Base-by-base conservation (phyloP, 1,140 invertebrate species). In the Drosophila mauritiana region DNA sequence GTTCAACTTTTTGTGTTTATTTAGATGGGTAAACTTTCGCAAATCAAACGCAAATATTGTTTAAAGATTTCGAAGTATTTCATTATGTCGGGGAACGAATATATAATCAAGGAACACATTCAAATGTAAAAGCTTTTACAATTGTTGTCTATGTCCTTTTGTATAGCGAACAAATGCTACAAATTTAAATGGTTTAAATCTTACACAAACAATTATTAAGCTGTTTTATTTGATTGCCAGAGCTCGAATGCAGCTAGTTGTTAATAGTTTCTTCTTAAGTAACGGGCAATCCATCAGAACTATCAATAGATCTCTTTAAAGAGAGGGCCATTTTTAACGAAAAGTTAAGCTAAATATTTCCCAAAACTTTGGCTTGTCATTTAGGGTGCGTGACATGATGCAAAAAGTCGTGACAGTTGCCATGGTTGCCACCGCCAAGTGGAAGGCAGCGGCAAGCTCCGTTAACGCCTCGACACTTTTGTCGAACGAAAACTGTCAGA, bases 401-500 rank as follows among this genome's bases (percentile, higher is more conserved):
- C 52, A 48, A 45, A 73, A 72, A 74, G 20, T 63, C 63, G 22
- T 72, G 54, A 45, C 69, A 62, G 49, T 73, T 73, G 49, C 51
- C 70, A 62, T 48, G 54, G 69, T 53, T 61, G 48, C 48, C 67
- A 70, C 22, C 56, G 40, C 5, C 63, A 69, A 34, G 45, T 40
- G 42, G 12, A 13, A 53, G 43, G 22, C 17, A 27, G 42, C 42
- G 4, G 10, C 46, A 55, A 48, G 63, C 48, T 34, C 57, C 57
- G 81, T 83, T 83, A 84, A 76, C 80, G 56, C 72, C 62, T 57
- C 49, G 80, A 79, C 76, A 83, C 75, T 75, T 75, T 69, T 49
- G 67, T 72, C 70, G 52, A 61, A 72, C 67, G 40, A 63, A 84
- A 85, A 84, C 59, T 84, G 82, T 84, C 81, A 78, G 81, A 86